These are phyloP conservation scores for Diadumene lineata DNA, from an alignment of 92 coral and sea anemone genomes.

Conservation along the genomic window DNA sequence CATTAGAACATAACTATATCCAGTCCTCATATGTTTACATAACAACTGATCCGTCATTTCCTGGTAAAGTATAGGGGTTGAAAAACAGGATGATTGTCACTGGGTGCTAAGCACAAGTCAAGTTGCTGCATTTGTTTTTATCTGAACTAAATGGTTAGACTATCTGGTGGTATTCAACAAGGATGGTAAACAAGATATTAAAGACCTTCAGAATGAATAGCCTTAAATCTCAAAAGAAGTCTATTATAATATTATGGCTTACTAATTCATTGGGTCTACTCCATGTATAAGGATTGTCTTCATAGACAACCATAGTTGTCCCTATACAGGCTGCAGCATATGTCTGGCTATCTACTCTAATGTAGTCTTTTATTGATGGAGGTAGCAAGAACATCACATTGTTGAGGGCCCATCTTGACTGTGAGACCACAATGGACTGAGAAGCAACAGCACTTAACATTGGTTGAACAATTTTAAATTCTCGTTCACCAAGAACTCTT, in stretches of 20 bases:
- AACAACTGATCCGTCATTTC: no score
- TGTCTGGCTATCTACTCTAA: constrained; percentile 13
- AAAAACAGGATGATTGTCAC: no score
- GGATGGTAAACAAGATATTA: no score
- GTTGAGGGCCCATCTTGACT: constrained; percentile 29
- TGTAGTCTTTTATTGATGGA: constrained; percentile 28
- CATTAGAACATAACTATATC: neutral
- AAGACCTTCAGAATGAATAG: no score
- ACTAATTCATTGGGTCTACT: constrained; percentile 3
- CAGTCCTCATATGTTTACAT: no score
- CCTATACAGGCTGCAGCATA: constrained; percentile 47
- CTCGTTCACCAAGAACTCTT: constrained; percentile 58
- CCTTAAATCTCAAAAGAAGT: no score
- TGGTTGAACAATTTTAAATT: constrained; percentile 34
- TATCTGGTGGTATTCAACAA: no score
- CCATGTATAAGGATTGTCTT: constrained; percentile 62
- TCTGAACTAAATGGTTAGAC: no score
- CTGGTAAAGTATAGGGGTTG: no score
- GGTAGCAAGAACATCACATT: constrained; percentile 53
- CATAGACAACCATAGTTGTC: constrained; percentile 57
- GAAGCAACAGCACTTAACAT: constrained; percentile 40
- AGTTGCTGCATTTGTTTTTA: no score
- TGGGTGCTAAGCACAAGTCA: no score
- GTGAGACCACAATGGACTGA: constrained; percentile 25
- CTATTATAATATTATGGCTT: neutral